Evolutionary conservation across 2,888 invertebrate genomes (phyloP).

Genomic region (Cistogaster globosa): DNA sequence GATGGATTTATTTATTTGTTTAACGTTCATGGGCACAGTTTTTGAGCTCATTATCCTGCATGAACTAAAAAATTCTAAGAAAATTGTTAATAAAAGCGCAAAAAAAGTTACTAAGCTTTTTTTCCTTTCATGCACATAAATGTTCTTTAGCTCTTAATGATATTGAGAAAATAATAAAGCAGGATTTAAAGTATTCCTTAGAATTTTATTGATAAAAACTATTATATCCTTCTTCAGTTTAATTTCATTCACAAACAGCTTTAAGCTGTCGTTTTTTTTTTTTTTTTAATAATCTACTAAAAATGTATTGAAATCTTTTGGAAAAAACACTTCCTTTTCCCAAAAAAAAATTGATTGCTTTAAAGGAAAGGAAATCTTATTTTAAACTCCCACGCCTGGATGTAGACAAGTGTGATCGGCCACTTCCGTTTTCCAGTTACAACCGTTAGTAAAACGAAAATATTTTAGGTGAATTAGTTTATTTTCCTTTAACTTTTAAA

Average conservation of each 20-base stretch:
- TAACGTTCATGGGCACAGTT: constrained; percentile 29
- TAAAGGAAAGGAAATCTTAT: neutral
- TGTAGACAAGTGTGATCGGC: constrained; percentile 7
- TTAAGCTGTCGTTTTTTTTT: constrained; percentile 8
- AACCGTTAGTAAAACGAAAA: constrained; percentile 40
- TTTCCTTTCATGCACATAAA: constrained; percentile 3
- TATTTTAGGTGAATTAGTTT: neutral
- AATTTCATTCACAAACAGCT: constrained; percentile 56
- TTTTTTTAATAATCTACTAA: neutral
- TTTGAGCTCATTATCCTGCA: constrained; percentile 53
- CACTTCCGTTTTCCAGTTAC: constrained; percentile 14
- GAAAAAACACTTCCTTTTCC: constrained; percentile 63
- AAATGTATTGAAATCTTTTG: constrained; percentile 7
- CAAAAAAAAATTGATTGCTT: neutral
- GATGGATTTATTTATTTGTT: constrained; percentile 7
- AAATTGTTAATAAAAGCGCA: constrained; percentile 63
- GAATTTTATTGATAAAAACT: constrained; percentile 62
- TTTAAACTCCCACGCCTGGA: constrained; percentile 47
- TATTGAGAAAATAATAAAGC: constrained; percentile 17
- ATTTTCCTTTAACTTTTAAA: neutral
- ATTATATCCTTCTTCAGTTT: constrained; percentile 53
- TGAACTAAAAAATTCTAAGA: constrained; percentile 63
- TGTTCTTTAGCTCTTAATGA: constrained; percentile 20
- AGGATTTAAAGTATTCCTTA: constrained; percentile 40
- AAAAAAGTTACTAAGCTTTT: constrained; percentile 49